Percentiles rank a stretch among this genome's conserved stretches.
Conservation (phyloP, 2,888 invertebrate species). For the Chloroclystis v-ata region DNA sequence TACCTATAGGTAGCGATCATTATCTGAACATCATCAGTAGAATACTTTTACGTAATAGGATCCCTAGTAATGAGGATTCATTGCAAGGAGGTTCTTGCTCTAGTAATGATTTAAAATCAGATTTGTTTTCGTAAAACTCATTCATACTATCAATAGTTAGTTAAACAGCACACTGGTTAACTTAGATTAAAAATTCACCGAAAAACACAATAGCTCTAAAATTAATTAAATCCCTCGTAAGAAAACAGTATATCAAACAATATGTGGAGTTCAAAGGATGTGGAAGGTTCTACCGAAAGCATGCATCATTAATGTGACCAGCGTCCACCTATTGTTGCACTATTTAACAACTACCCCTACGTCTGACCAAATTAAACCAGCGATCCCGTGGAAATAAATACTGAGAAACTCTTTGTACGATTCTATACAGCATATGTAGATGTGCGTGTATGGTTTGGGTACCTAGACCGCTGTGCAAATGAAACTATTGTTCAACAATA, state of each 20-base stretch:
- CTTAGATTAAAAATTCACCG: background rate
- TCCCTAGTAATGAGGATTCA: too few species aligned
- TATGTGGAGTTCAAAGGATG: slow-evolving; percentile 36
- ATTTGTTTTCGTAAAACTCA: too few species aligned
- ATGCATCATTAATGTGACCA: slow-evolving; percentile 64
- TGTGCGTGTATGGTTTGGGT: slow-evolving; percentile 29
- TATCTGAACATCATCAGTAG: too few species aligned
- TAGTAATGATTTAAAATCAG: too few species aligned
- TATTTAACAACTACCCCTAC: slow-evolving; percentile 63
- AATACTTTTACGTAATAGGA: too few species aligned
- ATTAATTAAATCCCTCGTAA: slow-evolving; percentile 4
- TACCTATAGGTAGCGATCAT: too few species aligned
- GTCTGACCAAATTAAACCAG: slow-evolving; percentile 54
- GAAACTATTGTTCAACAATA: slow-evolving; percentile 64
- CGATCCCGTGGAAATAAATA: slow-evolving; percentile 64
- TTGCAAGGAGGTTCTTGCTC: too few species aligned
- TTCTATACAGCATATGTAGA: background rate
- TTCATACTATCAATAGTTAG: too few species aligned
- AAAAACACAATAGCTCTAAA: background rate
- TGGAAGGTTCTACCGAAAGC: slow-evolving; percentile 56
- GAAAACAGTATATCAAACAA: slow-evolving; percentile 30
- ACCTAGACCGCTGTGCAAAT: slow-evolving; percentile 45
- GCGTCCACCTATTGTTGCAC: slow-evolving; percentile 69
- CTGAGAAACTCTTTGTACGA: slow-evolving; percentile 58
- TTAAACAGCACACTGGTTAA: too few species aligned